These are phyloP conservation scores for Borostomias antarcticus DNA, from an alignment of 2,797 vertebrate species.

Conservation along the genomic window DNA sequence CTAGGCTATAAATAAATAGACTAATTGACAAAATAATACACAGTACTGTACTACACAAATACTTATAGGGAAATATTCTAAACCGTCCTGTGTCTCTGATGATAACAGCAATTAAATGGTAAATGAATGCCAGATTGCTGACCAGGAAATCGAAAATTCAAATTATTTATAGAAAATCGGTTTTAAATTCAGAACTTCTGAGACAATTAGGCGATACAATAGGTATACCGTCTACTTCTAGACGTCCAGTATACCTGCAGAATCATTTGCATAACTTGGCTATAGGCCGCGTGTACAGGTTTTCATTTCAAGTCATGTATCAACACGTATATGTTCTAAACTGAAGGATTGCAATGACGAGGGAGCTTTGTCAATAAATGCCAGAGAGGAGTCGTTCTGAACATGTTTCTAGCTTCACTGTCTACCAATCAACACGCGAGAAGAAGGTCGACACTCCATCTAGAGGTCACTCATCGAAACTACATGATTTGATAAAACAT, in stretches of 20 bases:
- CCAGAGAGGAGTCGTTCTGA: not conserved
- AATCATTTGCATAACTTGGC: not conserved
- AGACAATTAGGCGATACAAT: not conserved
- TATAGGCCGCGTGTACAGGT: not conserved
- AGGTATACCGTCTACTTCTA: not conserved
- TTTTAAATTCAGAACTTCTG: not conserved
- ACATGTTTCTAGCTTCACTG: not conserved
- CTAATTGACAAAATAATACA: no score
- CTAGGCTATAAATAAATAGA: no score
- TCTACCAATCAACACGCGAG: not conserved
- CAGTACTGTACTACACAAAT: no score
- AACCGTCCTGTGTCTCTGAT: not conserved
- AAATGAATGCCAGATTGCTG: not conserved
- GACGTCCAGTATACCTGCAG: not conserved
- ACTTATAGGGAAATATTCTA: not conserved
- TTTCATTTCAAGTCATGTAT: not conserved
- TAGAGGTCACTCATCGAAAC: slow-evolving; percentile 37
- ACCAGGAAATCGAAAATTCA: not conserved
- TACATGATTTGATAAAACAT: slow-evolving; percentile 2
- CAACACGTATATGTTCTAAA: not conserved
- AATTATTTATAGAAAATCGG: not conserved
- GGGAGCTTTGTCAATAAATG: not conserved
- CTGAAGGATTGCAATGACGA: not conserved
- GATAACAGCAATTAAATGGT: not conserved
- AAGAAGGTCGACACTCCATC: slow-evolving; percentile 59